phyloP scores from a whole-genome alignment of 2,888 invertebrate genomes.

The Heliothis peltigera region DNA sequence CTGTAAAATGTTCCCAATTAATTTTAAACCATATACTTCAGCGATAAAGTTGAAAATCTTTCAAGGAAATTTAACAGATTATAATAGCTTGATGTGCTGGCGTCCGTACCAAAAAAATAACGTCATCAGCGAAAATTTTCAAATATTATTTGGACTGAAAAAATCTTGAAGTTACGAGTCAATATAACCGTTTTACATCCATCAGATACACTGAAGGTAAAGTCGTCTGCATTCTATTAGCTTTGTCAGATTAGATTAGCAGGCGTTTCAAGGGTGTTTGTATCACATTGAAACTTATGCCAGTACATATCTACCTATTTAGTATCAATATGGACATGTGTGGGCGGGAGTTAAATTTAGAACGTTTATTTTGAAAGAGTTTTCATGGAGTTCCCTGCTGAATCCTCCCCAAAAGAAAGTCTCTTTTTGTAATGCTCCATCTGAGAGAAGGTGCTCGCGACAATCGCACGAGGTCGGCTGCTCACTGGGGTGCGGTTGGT shows the following conservation, averaged over 20 bases:
- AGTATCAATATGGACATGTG: not conserved
- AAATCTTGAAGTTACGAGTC: conserved; percentile 20
- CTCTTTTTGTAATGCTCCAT: no score
- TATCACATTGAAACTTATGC: conserved; percentile 35
- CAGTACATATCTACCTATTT: not conserved
- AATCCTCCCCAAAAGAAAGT: no score
- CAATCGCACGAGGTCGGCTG: no score
- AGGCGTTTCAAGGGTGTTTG: conserved; percentile 45
- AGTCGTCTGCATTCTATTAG: conserved; percentile 52
- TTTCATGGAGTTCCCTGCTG: no score
- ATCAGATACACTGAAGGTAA: conserved; percentile 33
- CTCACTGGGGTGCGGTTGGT: no score
- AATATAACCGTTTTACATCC: conserved; percentile 31
- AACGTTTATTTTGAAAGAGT: not conserved
- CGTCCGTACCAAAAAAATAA: not conserved
- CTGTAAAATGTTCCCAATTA: no score
- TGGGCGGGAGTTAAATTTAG: not conserved
- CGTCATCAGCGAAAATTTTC: not conserved
- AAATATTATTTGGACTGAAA: not conserved
- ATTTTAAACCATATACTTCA: no score
- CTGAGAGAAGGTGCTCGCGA: no score
- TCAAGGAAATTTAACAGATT: no score
- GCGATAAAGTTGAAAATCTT: no score
- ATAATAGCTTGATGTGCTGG: no score
- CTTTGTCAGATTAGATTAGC: conserved; percentile 44